Percentiles rank a stretch among this genome's conserved stretches.
Conservation (phyloP, 2,888 invertebrate genomes). For the Hesperia comma region DNA sequence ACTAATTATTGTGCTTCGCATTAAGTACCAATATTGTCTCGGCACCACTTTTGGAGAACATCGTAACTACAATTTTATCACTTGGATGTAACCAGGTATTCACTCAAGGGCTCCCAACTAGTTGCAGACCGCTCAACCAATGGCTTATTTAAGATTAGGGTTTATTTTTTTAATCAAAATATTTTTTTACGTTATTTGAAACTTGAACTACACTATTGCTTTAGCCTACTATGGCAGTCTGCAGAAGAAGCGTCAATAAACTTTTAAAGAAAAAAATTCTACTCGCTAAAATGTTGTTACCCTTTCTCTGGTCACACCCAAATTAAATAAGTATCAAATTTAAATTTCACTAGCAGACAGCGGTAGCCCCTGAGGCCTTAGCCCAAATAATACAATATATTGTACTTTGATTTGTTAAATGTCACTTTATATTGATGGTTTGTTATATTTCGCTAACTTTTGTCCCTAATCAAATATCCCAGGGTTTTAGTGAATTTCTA, state of each 20-base stretch:
- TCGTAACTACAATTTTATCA: background rate
- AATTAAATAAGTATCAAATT: background rate
- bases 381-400: slow-evolving; percentile 21
- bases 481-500: slow-evolving; percentile 10
- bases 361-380: slow-evolving; percentile 10
- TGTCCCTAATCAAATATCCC: background rate
- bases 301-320: background rate
- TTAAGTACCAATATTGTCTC: slow-evolving; percentile 49
- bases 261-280: too few relatives aligned
- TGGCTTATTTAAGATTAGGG: too few relatives aligned
- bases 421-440: slow-evolving; percentile 15
- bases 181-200: too few relatives aligned
- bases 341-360: background rate
- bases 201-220: too few relatives aligned
- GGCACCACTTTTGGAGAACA: background rate
- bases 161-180: too few relatives aligned
- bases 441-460: background rate
- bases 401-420: slow-evolving; percentile 27
- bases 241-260: too few relatives aligned
- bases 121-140: too few relatives aligned
- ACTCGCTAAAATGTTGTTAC: too few relatives aligned
- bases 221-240: too few relatives aligned
- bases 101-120: too few relatives aligned
- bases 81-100: slow-evolving; percentile 12
- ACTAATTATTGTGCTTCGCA: slow-evolving; percentile 48